Evolutionary conservation across 2,113 vertebrate species (phyloP).

Genomic region (Entomyzon cyanotis): DNA sequence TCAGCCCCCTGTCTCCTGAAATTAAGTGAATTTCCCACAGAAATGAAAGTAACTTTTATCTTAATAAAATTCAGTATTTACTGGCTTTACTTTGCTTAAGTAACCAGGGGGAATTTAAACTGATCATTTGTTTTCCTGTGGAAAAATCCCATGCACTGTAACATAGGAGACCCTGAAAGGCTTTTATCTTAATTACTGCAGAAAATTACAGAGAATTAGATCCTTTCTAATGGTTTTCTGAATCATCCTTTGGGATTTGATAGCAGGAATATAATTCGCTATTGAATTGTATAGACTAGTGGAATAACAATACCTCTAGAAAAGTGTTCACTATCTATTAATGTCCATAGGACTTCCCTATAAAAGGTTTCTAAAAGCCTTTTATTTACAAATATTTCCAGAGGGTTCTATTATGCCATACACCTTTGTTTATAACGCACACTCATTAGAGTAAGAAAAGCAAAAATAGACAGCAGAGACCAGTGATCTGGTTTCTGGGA

Average conservation of each 20-base stretch:
- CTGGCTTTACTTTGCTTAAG: neutral
- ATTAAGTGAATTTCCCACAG: neutral
- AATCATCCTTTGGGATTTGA: slow-evolving; percentile 38
- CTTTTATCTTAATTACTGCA: slow-evolving; percentile 62
- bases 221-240: slow-evolving; percentile 50
- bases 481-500: neutral
- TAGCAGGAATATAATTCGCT: slow-evolving; percentile 15
- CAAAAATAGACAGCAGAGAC: neutral
- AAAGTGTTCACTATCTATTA: slow-evolving; percentile 7
- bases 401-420: neutral
- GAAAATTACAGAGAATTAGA: slow-evolving; percentile 56
- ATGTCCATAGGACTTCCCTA: neutral
- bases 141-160: slow-evolving; percentile 45
- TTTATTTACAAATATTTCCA: slow-evolving; percentile 19
- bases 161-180: slow-evolving; percentile 33
- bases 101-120: slow-evolving; percentile 37
- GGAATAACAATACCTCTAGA: slow-evolving; percentile 28
- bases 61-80: slow-evolving; percentile 8
- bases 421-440: slow-evolving; percentile 5
- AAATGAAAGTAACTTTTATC: neutral
- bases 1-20: neutral
- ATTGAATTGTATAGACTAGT: slow-evolving; percentile 38
- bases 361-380: slow-evolving; percentile 26
- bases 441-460: slow-evolving; percentile 1
- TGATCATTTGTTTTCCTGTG: slow-evolving; percentile 2